A percentile compares a stretch with the other conserved stretches of the same genome.
Conservation (phyloP, 92 coral and sea anemone genomes). For the Desmophyllum pertusum region DNA sequence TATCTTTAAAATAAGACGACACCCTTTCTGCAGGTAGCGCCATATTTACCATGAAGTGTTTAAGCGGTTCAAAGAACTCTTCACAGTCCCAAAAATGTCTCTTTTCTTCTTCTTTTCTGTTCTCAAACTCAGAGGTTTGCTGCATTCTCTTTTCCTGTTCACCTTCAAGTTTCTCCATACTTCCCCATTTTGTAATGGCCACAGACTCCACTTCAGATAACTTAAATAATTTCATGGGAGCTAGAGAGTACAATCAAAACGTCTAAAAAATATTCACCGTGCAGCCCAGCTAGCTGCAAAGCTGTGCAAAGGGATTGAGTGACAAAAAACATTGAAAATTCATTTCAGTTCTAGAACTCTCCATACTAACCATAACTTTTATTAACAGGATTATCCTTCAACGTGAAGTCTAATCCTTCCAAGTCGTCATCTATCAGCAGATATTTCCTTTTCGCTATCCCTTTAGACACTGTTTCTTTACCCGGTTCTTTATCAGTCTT, state of each 20-base stretch:
- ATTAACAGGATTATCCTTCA: conserved; percentile 74
- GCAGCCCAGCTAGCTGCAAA: too few species aligned
- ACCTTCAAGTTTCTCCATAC: conserved; percentile 65
- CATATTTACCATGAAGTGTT: conserved; percentile 65
- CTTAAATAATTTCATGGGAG: conserved; percentile 84
- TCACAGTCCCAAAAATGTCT: conserved; percentile 85
- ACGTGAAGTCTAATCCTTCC: conserved; percentile 57
- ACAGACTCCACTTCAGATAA: conserved; percentile 62
- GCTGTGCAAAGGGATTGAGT: too few species aligned
- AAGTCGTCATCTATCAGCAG: conserved; percentile 78
- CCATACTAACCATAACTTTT: conserved; percentile 69
- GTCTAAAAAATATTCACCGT: neutral
- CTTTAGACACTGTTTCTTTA: conserved; percentile 66
- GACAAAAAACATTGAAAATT: neutral
- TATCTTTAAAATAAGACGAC: conserved; percentile 39
- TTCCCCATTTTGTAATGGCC: conserved; percentile 78
- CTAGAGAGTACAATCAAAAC: conserved; percentile 27
- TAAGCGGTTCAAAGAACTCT: conserved; percentile 75
- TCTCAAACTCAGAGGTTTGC: conserved; percentile 45
- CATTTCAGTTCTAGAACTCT: neutral
- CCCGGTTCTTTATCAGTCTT: neutral
- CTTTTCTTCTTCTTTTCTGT: conserved; percentile 71
- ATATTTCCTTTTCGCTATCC: conserved; percentile 78
- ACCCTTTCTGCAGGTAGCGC: conserved; percentile 54
- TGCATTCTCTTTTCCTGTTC: conserved; percentile 65